Evolutionary conservation across 2,113 vertebrate genomes (phyloP), one percentile per base, ranked within the genome.

Genomic region (Platysteira castanea): DNA sequence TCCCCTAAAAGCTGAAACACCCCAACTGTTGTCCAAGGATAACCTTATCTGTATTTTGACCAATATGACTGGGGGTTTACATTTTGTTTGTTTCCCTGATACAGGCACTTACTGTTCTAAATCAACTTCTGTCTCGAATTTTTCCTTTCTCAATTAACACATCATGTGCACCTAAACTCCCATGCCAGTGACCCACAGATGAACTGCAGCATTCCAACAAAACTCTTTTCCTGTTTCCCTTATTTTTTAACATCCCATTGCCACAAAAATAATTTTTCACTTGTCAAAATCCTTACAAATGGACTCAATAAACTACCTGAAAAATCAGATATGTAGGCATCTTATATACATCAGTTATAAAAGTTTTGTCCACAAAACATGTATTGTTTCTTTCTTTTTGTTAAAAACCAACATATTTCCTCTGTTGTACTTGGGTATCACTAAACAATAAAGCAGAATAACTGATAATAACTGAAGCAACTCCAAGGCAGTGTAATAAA

Each of bases 121-220:
- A 90, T 75, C 60, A 92, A 21, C 20, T 35, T 42, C 71, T 28
- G 37, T 59, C 84, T 95, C 49, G 5, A 57, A 12, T 76, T 94
- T 61, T 85, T 77, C 37, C 49, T 83, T 80, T 90, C 67, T 94
- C 74, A 89, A 67, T 93, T 93, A 94, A 84, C 91, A 80, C 46
- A 69, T 76, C 33, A 42, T 14, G n/a, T 65, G 53, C 41, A 85
- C 78, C 63, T 77, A 70, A 87, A 31, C 49, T 89, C 42, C 46
- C 78, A 49, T 16, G 22, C 39, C 75, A 73, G 41, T 61, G 84
- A 96, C 81, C 65, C 78, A 69, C 2, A 69, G 24, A 69, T 61
- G 61, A 89, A 90, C 74, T 60, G 16, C 75, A 69, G 60, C 44
- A 67, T 90, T 95, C 71, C 90, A 92, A 60, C 12, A 79, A 83